phyloP scores from a whole-genome alignment of 2,888 invertebrate species.

The Eupelmus urozonus region DNA sequence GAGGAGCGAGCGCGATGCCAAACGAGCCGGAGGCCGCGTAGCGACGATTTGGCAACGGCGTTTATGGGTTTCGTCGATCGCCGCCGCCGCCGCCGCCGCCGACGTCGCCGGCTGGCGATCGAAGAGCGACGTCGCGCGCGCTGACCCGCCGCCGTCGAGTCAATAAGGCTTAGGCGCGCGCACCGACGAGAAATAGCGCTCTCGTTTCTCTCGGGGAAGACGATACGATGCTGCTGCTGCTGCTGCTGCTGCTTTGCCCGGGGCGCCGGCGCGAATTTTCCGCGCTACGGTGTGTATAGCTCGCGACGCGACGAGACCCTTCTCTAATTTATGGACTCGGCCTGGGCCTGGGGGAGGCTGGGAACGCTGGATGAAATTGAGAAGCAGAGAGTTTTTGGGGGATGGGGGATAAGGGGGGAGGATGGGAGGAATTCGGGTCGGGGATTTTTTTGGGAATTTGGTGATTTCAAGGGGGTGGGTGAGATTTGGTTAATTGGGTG shows the following conservation, averaged over 20 bases:
- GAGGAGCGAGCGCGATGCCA: constrained; percentile 62
- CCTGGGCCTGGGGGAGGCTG: too few relatives aligned
- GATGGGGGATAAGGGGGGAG: too few relatives aligned
- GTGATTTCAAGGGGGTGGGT: too few relatives aligned
- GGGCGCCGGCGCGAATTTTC: not conserved
- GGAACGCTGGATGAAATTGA: too few relatives aligned
- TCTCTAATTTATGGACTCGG: too few relatives aligned
- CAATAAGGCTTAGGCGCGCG: constrained; percentile 62
- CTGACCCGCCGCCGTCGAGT: constrained; percentile 54
- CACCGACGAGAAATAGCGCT: constrained; percentile 54
- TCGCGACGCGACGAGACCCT: too few relatives aligned
- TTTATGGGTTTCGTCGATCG: constrained; percentile 66
- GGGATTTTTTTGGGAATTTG: too few relatives aligned
- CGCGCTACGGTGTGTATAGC: not conserved
- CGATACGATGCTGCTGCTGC: not conserved
- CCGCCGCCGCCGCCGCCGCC: not conserved
- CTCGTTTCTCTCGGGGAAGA: not conserved
- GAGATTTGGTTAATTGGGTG: too few relatives aligned
- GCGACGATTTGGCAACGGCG: constrained; percentile 71
- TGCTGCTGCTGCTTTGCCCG: not conserved
- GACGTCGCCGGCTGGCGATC: constrained; percentile 15
- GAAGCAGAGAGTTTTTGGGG: too few relatives aligned
- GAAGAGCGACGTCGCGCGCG: constrained; percentile 53
- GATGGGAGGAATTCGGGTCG: too few relatives aligned
- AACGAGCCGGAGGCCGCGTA: constrained; percentile 35